A percentile compares a stretch with the other conserved stretches of the same genome.
phyloP scores from a whole-genome alignment of 2,888 invertebrate genomes.

The Ypsolopha scabrella region DNA sequence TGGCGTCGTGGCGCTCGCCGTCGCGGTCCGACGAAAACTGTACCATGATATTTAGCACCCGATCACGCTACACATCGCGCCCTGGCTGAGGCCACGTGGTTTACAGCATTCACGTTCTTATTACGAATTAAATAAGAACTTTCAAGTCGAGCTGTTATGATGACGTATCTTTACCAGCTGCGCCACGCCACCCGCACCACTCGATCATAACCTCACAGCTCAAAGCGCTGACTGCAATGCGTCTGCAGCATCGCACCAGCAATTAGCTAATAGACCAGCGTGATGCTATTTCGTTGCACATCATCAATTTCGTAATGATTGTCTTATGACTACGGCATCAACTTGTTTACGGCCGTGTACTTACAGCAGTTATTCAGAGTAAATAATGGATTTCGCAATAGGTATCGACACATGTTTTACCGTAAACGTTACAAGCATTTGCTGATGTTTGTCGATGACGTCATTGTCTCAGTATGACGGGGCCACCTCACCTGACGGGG shows the following conservation, averaged over 20 bases:
- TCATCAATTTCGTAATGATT: conserved; percentile 8
- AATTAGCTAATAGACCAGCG: conserved; percentile 10
- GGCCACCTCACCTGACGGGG: conserved; percentile 30
- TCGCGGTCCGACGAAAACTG: conserved; percentile 42
- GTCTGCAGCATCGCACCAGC: conserved; percentile 9
- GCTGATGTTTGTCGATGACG: conserved; percentile 29
- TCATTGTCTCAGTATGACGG: conserved; percentile 22
- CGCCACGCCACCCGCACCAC: conserved; percentile 7
- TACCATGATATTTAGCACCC: not conserved
- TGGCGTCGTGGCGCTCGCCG: conserved; percentile 25
- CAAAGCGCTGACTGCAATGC: conserved; percentile 3
- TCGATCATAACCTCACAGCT: not conserved
- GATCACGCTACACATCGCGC: no score
- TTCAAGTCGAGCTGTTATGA: not conserved
- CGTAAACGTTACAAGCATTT: conserved; percentile 22
- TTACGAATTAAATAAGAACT: conserved; percentile 5
- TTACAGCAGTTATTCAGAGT: not conserved
- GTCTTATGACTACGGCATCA: not conserved
- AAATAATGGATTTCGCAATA: conserved; percentile 1
- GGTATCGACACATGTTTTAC: conserved; percentile 7
- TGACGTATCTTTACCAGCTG: not conserved
- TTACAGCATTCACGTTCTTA: conserved; percentile 4
- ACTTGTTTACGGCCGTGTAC: not conserved
- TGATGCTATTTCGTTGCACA: conserved; percentile 9
- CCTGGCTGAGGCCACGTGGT: no score